A percentile compares a stretch with the other conserved stretches of the same genome.
Evolutionary conservation across 1,140 invertebrate genomes (phyloP).

Genomic region (Saccostrea echinata): DNA sequence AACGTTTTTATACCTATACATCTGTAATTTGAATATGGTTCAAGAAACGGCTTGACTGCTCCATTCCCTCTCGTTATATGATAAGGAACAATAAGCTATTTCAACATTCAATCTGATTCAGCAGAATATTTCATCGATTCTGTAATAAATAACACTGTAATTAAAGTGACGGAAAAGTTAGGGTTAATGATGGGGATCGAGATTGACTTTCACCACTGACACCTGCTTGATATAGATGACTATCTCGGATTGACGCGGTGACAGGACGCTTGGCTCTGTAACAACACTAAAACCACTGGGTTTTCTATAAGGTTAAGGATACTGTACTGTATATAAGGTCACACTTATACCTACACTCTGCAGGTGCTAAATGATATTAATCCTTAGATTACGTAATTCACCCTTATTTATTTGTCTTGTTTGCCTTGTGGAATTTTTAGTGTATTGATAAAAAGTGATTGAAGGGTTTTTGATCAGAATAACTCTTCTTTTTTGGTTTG

Average conservation of each 20-base stretch:
- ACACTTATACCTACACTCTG: not conserved
- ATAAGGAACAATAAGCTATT: too few relatives aligned
- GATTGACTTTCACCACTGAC: conserved; percentile 5
- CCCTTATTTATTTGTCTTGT: conserved; percentile 3
- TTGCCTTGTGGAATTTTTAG: not conserved
- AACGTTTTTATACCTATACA: too few relatives aligned
- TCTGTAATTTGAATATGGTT: too few relatives aligned
- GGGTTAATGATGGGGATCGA: not conserved
- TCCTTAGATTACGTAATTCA: not conserved
- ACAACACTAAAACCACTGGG: not conserved
- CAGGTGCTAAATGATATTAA: conserved; percentile 20
- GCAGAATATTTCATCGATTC: not conserved
- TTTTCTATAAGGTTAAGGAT: not conserved
- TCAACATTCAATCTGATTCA: not conserved
- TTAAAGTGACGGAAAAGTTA: conserved; percentile 11
- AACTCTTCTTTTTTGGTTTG: not conserved
- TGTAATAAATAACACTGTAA: not conserved
- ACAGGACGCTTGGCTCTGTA: not conserved
- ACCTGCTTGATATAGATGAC: conserved; percentile 17
- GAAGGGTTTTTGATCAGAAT: not conserved
- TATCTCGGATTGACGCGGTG: not conserved
- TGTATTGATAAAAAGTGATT: not conserved
- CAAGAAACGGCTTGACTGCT: too few relatives aligned
- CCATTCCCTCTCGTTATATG: too few relatives aligned
- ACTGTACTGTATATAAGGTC: not conserved